Evolutionary conservation across 2,888 invertebrate genomes (phyloP), one percentile per base, ranked within the genome.

Genomic region (Agrotis puta): DNA sequence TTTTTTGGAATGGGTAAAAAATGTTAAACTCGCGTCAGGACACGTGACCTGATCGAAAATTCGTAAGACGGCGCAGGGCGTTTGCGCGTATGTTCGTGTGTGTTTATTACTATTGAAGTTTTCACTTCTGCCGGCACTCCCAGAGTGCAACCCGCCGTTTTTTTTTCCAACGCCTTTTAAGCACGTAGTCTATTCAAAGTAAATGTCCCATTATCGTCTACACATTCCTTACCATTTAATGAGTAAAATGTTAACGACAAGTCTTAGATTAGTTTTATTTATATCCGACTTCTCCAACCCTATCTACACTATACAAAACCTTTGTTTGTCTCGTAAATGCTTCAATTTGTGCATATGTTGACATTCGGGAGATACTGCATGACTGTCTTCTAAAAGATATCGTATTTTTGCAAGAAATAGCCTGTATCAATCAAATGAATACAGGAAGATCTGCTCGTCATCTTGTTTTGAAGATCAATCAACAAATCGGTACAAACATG

Each of bases 381-480:
- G 39, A 33, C n/a, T n/a, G 13, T 33, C 54, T 54, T 56, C 33
- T 56, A 6, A 33, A 18, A 54, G 18, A 18, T n/a, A n/a, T 54
- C n/a, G 2, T 33, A 33, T 56, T 56, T 27, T 56, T 33, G 50
- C 13, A 7, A 53, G 13, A 57, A 48, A 6, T n/a, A 58, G 22
- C 22, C 13, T 64, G 24, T 7, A n/a, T 13, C 16, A 33, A 50
- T 39, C 7, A 39, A 59, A 47, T 33, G 20, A 61, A 67, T 13
- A 14, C 59, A 73, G 24, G n/a, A 27, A 48, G 22, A 39, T 53
- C 22, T 20, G 58, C 27, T 22, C 48, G 67, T 74, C 62, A 70
- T 70, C 47, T 74, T 74, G 74, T 69, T 74, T 53, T 75, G 43
- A 54, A 70, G 18, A 61, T 68, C 54, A 50, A 56, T 53, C 51